A percentile compares a stretch with the other conserved stretches of the same genome.
These are phyloP conservation scores for Drosophila acutilabella DNA, from an alignment of 2,888 invertebrate species.

Conservation along the genomic window DNA sequence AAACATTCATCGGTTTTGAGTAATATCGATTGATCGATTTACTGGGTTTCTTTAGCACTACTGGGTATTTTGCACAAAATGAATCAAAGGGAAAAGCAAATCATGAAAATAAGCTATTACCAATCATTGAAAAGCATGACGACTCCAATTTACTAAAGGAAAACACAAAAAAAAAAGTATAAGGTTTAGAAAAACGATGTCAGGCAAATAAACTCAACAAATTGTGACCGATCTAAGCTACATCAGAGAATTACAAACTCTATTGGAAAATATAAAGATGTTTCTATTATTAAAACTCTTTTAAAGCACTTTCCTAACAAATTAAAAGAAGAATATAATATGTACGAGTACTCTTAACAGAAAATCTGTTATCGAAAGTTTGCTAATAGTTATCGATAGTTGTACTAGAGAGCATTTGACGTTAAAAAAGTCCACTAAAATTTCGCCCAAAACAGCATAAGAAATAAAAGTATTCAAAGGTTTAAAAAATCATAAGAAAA, in stretches of 20 bases:
- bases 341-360: neutral
- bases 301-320: slow-evolving; percentile 6
- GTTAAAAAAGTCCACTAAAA: neutral
- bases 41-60: slow-evolving; percentile 31
- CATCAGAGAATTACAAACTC: slow-evolving; percentile 19
- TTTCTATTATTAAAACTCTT: neutral
- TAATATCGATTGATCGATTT: slow-evolving; percentile 25
- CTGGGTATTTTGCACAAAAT: slow-evolving; percentile 30
- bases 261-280: neutral
- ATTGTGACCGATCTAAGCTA: slow-evolving; percentile 35
- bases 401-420: neutral
- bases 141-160: slow-evolving; percentile 3
- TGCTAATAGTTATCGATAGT: slow-evolving; percentile 13
- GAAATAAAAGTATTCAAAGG: neutral
- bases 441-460: slow-evolving; percentile 1
- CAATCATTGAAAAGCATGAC: slow-evolving; percentile 7
- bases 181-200: slow-evolving; percentile 15
- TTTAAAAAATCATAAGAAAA: neutral
- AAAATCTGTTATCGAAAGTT: slow-evolving; percentile 3
- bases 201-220: slow-evolving; percentile 38
- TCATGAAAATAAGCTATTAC: slow-evolving; percentile 37
- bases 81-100: slow-evolving; percentile 41
- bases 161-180: slow-evolving; percentile 4
- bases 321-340: neutral
- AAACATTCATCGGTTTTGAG: slow-evolving; percentile 52